These are phyloP conservation scores for Chondrilla cf. caribensis DNA, from an alignment of 37 sponge, comb jelly and placozoan genomes.

Conservation along the genomic window DNA sequence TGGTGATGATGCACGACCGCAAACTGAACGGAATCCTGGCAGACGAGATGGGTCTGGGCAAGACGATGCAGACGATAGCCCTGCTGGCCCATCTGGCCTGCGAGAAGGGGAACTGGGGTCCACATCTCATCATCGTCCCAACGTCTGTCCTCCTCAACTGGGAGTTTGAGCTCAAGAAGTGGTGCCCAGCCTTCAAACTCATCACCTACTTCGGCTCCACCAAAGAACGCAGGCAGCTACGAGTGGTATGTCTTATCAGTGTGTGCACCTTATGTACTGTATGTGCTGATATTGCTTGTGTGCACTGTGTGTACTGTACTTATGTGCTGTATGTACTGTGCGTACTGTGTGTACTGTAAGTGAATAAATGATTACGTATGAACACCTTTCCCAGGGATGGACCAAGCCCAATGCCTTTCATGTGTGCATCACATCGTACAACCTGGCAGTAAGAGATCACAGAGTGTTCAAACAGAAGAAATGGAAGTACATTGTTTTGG, in stretches of 20 bases:
- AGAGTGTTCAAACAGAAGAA: conserved; percentile 87
- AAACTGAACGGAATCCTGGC: conserved; percentile 97
- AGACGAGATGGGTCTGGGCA: conserved; percentile 99
- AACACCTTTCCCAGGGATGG: conserved; percentile 75
- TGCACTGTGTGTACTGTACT: background rate
- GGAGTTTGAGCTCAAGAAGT: conserved; percentile 98
- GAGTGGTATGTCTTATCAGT: conserved; percentile 50
- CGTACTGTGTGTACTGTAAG: background rate
- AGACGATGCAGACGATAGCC: conserved; percentile 93
- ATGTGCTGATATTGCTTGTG: background rate
- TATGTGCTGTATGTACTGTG: background rate
- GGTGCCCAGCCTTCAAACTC: conserved; percentile 99
- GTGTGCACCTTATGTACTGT: no score
- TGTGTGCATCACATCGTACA: conserved; percentile 99
- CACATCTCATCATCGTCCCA: conserved; percentile 97
- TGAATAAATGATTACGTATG: background rate
- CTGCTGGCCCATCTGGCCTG: conserved; percentile 94
- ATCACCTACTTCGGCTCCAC: conserved; percentile 93
- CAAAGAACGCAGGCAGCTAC: conserved; percentile 91
- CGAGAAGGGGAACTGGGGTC: conserved; percentile 92
- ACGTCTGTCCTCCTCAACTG: conserved; percentile 98
- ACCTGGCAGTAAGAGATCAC: conserved; percentile 93
- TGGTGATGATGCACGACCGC: conserved; percentile 90
- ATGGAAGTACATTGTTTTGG: conserved; percentile 95
- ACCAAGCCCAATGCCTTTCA: conserved; percentile 94